Conservation (phyloP, 1,140 invertebrate genomes). For the Maconellicoccus hirsutus region DNA sequence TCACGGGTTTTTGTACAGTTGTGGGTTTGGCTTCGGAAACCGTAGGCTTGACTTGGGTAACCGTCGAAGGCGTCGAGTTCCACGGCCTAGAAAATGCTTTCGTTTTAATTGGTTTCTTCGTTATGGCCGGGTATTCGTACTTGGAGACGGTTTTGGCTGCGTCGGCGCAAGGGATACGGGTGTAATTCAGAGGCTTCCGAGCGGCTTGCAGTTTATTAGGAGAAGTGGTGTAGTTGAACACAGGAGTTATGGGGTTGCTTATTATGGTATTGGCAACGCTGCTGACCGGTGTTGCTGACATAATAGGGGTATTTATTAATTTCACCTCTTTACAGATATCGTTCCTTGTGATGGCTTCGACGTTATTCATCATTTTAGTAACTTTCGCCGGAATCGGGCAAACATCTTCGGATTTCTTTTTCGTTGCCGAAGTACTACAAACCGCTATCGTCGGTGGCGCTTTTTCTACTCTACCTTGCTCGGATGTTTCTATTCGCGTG, state of each 20-base stretch:
- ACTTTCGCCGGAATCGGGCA: not conserved
- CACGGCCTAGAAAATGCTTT: constrained; percentile 44
- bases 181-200: not conserved
- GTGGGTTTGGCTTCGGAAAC: constrained; percentile 42
- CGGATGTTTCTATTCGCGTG: too few species aligned
- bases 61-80: constrained; percentile 44
- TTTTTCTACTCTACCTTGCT: too few species aligned
- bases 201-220: not conserved
- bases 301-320: not conserved
- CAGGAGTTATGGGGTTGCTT: not conserved
- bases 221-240: not conserved
- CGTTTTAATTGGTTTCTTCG: constrained; percentile 27
- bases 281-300: not conserved
- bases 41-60: constrained; percentile 37
- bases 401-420: not conserved
- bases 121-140: not conserved
- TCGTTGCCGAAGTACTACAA: not conserved
- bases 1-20: constrained; percentile 38
- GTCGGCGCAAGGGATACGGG: too few species aligned
- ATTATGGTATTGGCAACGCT: not conserved
- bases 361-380: not conserved
- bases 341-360: not conserved
- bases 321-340: not conserved
- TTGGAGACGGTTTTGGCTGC: too few species aligned
- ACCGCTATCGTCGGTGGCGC: too few species aligned